Conservation (phyloP, 35 echinoderm and acorn worm species). For the Nesometra sesokonis region DNA sequence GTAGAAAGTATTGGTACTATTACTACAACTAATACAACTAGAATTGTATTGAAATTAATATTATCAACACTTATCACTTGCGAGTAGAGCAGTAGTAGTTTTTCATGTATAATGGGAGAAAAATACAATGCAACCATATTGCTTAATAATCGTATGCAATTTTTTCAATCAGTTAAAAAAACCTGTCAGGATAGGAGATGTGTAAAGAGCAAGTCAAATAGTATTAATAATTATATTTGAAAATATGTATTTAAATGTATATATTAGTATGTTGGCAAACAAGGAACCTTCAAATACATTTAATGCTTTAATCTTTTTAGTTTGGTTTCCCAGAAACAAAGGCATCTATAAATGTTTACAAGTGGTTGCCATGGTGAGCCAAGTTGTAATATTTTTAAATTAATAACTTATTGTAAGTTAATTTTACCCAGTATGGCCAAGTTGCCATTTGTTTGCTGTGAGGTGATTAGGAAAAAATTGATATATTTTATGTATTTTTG, state of each 20-base stretch:
- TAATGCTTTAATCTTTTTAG: too few species aligned
- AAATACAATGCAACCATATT: not conserved
- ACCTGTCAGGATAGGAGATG: not conserved
- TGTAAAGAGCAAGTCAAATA: not conserved
- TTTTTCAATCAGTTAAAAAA: not conserved
- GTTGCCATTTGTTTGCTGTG: not conserved
- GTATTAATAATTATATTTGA: not conserved
- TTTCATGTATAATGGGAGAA: too few species aligned
- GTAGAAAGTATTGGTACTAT: too few species aligned
- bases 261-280: not conserved
- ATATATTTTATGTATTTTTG: conserved; percentile 1
- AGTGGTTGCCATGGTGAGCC: not conserved
- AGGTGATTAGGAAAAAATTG: not conserved
- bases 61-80: too few species aligned
- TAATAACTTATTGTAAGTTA: not conserved
- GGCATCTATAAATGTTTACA: not conserved
- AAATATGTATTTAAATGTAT: not conserved
- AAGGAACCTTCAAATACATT: not conserved
- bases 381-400: not conserved
- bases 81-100: too few species aligned
- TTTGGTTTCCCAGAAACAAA: too few species aligned
- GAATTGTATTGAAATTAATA: too few species aligned
- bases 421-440: not conserved
- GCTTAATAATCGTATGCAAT: not conserved
- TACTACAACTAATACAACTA: too few species aligned